Base-by-base conservation (phyloP, 1,140 invertebrate genomes). In the Nomia melanderi region DNA sequence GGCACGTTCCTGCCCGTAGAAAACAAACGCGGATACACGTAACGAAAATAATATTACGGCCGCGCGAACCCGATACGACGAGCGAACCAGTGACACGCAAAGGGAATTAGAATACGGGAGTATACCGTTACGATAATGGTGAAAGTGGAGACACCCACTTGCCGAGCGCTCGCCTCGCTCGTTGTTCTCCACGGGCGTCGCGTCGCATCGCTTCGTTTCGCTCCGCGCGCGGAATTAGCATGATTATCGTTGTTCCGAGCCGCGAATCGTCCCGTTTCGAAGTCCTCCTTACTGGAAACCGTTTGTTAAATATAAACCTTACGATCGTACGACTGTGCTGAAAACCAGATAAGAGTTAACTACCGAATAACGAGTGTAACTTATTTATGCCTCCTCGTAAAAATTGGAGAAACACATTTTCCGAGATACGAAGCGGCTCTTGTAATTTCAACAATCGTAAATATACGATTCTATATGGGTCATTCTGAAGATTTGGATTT, bases 121-220 rank as follows among this genome's bases (percentile, higher is more conserved):
- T 79, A 79, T 76, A 79, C 76, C 78, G 76, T 81, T 87, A 88
- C 88, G 81, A 84, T 88, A 86, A 86, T 87, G 86, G 87, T 84
- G 88, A 89, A 89, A 89, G 88, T 88, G 85, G 84, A 82, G 80
- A 77, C 74, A 81, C 76, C 79, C 78, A 73, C 81, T 72, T 65
- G 77, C 77, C 36, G 57, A 78, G 67, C 36, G 36, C 50, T 60
- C 31, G 8, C 23, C 25, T 36, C 2, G 29, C 47, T 66, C 41
- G 20, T n/a, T n/a, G n/a, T n/a, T n/a, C n/a, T n/a, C n/a, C n/a
- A n/a, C 57, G 6, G 41, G 8, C 36, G 36, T 39, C 39, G 20
- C 78, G n/a, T n/a, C n/a, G 64, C 67, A 57, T 73, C 77, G 50
- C 59, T 64, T 39, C 31, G 54, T 41, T 36, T 47, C 8, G 31